Percentiles rank a stretch among this genome's conserved stretches.
Conservation (phyloP, 2,113 vertebrate species). For the Stigmatopora nigra region DNA sequence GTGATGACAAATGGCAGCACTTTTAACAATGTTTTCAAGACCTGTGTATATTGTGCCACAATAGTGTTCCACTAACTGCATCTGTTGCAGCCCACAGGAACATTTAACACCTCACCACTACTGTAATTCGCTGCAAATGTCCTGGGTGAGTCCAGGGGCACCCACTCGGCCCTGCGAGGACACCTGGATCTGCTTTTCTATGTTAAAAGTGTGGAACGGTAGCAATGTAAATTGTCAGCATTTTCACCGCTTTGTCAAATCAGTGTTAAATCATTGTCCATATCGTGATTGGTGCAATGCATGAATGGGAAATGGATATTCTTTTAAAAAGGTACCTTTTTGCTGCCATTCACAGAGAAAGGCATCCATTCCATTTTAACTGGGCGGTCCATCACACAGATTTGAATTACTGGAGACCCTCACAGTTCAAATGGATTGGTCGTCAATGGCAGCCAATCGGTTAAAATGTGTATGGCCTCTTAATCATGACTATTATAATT, state of each 20-base stretch:
- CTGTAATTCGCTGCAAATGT: conserved; percentile 41
- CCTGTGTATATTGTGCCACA: conserved; percentile 25
- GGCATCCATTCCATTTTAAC: too few species aligned
- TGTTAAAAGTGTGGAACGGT: conserved; percentile 38
- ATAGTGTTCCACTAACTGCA: conserved; percentile 37
- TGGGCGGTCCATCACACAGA: too few species aligned
- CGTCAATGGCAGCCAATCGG: too few species aligned
- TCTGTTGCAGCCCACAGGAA: conserved; percentile 39
- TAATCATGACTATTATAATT: too few species aligned
- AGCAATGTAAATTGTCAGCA: conserved; percentile 40
- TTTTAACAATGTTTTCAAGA: conserved; percentile 25
- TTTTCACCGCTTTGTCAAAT: conserved; percentile 31
- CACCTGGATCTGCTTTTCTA: conserved; percentile 58
- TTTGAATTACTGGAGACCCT: too few species aligned
- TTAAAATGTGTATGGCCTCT: too few species aligned
- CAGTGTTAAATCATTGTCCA: conserved; percentile 10
- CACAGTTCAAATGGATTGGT: too few species aligned
- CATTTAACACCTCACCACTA: conserved; percentile 48
- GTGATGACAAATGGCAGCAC: conserved; percentile 46
- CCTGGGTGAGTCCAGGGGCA: conserved; percentile 25
- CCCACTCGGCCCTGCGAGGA: conserved; percentile 27
- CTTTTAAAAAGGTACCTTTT: not conserved
- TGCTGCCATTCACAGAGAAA: too few species aligned
- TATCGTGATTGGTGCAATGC: too few species aligned
- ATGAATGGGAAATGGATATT: not conserved